Evolutionary conservation across 2,113 vertebrate genomes (phyloP).

Genomic region (Amblyornis subalaris): DNA sequence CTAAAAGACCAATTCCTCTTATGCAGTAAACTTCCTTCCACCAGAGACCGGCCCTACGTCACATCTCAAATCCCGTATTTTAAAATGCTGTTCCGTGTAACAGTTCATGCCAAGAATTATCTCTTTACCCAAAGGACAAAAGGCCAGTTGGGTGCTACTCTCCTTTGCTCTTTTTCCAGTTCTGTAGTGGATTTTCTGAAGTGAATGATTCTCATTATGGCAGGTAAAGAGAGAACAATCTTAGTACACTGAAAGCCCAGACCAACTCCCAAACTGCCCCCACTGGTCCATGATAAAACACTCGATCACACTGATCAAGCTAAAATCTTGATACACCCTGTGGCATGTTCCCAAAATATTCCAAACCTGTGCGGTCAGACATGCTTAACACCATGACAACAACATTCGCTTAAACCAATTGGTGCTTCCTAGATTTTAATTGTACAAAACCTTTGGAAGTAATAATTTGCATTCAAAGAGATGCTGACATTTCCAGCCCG

Average conservation of each 20-base stretch:
- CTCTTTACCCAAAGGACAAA: not conserved
- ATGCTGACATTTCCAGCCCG: not conserved
- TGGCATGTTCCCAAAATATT: not conserved
- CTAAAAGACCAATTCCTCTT: not conserved
- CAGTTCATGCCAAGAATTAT: not conserved
- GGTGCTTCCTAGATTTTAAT: not conserved
- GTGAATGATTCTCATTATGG: not conserved
- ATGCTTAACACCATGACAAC: not conserved
- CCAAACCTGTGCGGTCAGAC: not conserved
- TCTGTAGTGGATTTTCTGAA: not conserved
- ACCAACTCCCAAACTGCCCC: not conserved
- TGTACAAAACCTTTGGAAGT: not conserved
- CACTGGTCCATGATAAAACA: rapidly evolving
- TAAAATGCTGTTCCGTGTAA: not conserved
- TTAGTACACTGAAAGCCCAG: not conserved
- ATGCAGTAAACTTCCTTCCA: not conserved
- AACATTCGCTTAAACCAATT: not conserved
- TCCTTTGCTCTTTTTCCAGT: not conserved
- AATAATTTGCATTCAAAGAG: not conserved
- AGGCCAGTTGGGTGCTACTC: not conserved
- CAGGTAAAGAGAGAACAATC: not conserved
- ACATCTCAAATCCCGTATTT: not conserved
- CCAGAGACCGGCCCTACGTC: not conserved
- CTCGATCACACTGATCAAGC: not conserved
- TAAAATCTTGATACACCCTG: not conserved